Conservation (phyloP, 2,797 vertebrate species). For the Karalla daura region DNA sequence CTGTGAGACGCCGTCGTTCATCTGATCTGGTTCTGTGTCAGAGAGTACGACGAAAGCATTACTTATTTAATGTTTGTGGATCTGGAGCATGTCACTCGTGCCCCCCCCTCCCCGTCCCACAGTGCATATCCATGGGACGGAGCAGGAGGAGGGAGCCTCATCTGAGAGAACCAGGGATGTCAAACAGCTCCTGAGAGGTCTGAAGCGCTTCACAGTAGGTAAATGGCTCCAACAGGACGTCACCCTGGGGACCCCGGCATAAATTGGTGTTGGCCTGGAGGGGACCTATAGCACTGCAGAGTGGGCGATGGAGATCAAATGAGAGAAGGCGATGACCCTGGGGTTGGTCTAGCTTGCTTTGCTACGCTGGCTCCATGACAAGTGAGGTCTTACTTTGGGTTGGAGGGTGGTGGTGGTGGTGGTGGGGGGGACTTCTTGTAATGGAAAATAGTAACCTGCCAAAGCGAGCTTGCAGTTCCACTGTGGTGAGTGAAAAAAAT, state of each 20-base stretch:
- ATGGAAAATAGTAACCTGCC: slow-evolving; percentile 76
- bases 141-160: slow-evolving; percentile 8
- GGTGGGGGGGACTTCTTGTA: slow-evolving; percentile 48
- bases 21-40: slow-evolving; percentile 74
- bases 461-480: slow-evolving; percentile 67
- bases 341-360: slow-evolving; percentile 24
- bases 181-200: slow-evolving; percentile 25
- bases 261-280: neutral
- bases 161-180: slow-evolving; percentile 27
- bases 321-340: slow-evolving; percentile 22
- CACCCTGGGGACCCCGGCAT: neutral
- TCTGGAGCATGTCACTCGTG: slow-evolving; percentile 28
- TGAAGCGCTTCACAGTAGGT: slow-evolving; percentile 37
- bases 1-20: slow-evolving; percentile 59
- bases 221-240: slow-evolving; percentile 30
- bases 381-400: slow-evolving; percentile 16
- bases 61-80: slow-evolving; percentile 76
- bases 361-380: slow-evolving; percentile 50
- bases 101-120: slow-evolving; percentile 38
- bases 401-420: neutral
- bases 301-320: slow-evolving; percentile 13
- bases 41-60: slow-evolving; percentile 50
- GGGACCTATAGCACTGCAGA: neutral
- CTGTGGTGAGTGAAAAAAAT: slow-evolving; percentile 73
- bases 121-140: slow-evolving; percentile 26